Conservation (phyloP, 2,797 vertebrate species). For the Poecilia gillii region DNA sequence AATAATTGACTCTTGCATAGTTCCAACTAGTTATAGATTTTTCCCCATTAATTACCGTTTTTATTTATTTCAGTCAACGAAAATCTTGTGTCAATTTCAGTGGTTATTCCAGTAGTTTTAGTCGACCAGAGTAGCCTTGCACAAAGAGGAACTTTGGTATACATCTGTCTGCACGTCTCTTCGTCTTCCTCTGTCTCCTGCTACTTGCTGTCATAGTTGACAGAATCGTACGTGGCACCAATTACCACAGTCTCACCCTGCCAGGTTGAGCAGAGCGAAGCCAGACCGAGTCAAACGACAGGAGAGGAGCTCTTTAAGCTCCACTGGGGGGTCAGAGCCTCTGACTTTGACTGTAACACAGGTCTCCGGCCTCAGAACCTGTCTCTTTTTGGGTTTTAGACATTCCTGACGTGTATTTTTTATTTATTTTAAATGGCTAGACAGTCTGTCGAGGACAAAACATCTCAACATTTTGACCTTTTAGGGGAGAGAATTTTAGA, state of each 20-base stretch:
- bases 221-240: slow-evolving; percentile 63
- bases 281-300: slow-evolving; percentile 45
- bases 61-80: too few species aligned
- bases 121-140: too few species aligned
- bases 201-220: slow-evolving; percentile 51
- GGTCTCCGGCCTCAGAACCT: slow-evolving; percentile 9
- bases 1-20: too few species aligned
- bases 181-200: slow-evolving; percentile 34
- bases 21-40: too few species aligned
- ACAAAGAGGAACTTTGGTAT: not conserved
- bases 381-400: not conserved
- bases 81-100: too few species aligned
- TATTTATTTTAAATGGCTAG: not conserved
- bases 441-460: not conserved
- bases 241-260: slow-evolving; percentile 54
- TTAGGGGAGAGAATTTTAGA: not conserved
- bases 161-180: slow-evolving; percentile 10
- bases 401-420: not conserved
- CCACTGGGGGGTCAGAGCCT: slow-evolving; percentile 21
- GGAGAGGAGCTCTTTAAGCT: slow-evolving; percentile 37
- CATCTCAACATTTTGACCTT: not conserved
- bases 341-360: not conserved
- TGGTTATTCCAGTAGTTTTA: too few species aligned
- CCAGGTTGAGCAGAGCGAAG: slow-evolving; percentile 37
- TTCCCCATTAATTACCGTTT: too few species aligned